Evolutionary conservation across 2,888 invertebrate genomes (phyloP).

Genomic region (Coleophora flavipennella): DNA sequence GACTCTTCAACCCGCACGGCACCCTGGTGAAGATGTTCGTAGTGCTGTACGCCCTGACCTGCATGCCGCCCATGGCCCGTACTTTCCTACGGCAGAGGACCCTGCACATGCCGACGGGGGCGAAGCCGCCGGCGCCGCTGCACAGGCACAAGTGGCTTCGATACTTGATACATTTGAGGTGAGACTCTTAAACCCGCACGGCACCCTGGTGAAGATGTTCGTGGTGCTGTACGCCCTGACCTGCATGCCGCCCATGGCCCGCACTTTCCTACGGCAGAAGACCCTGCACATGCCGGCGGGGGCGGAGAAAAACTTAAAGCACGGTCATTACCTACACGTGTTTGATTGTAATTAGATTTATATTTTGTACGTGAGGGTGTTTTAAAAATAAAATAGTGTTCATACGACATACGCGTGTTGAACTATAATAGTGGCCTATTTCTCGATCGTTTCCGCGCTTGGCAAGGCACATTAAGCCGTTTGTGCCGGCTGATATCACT

Average conservation of each 20-base stretch:
- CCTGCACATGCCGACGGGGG: slow-evolving; percentile 81
- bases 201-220: slow-evolving; percentile 58
- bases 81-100: slow-evolving; percentile 97
- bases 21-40: slow-evolving; percentile 98
- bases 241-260: slow-evolving; percentile 93
- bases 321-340: too few relatives aligned
- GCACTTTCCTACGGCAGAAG: slow-evolving; percentile 95
- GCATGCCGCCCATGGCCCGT: slow-evolving; percentile 94
- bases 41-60: slow-evolving; percentile 91
- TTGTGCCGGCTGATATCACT: too few relatives aligned
- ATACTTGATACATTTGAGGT: slow-evolving; percentile 97
- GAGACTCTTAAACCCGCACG: slow-evolving; percentile 15
- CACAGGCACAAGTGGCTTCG: slow-evolving; percentile 84
- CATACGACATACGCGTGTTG: too few relatives aligned
- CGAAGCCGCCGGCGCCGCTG: slow-evolving; percentile 28
- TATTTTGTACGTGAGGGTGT: too few relatives aligned
- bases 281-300: slow-evolving; percentile 86
- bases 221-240: slow-evolving; percentile 94
- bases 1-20: slow-evolving; percentile 96
- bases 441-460: too few relatives aligned
- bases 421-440: too few relatives aligned
- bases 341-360: too few relatives aligned
- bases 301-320: too few relatives aligned
- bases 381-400: too few relatives aligned
- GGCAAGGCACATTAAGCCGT: too few relatives aligned